These are phyloP conservation scores for Boloria selene DNA, from an alignment of 2,888 invertebrate genomes.

Conservation along the genomic window DNA sequence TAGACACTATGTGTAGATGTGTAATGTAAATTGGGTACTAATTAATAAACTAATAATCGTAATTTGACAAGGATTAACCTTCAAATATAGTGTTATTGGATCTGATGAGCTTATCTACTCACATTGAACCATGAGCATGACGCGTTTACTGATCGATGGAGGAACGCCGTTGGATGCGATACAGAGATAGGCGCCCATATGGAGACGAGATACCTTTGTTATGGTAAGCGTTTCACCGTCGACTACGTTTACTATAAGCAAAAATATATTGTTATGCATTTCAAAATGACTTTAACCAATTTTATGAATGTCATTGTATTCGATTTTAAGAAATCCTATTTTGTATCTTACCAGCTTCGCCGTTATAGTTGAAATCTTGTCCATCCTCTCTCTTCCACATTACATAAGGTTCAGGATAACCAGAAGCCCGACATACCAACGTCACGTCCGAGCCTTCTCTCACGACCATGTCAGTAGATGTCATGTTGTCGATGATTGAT, in stretches of 20 bases:
- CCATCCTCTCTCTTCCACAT: conserved; percentile 96
- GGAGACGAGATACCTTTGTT: conserved; percentile 93
- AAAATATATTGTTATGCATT: conserved; percentile 27
- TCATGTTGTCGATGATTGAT: conserved; percentile 93
- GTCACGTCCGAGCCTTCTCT: conserved; percentile 94
- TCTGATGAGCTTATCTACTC: conserved; percentile 68
- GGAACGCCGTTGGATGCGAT: conserved; percentile 97
- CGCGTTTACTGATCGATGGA: conserved; percentile 93
- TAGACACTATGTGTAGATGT: conserved; percentile 13
- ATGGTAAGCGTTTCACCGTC: conserved; percentile 93
- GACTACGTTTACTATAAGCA: conserved; percentile 89
- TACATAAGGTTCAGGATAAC: conserved; percentile 95
- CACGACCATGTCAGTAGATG: conserved; percentile 95
- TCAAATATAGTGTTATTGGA: conserved; percentile 15
- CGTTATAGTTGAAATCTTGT: conserved; percentile 93
- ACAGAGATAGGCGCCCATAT: conserved; percentile 96
- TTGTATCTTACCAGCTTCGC: conserved; percentile 86
- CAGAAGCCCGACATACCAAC: conserved; percentile 92
- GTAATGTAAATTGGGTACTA: conserved; percentile 19
- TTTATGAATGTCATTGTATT: background rate
- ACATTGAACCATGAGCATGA: conserved; percentile 92
- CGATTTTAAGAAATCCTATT: background rate
- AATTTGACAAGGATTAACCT: conserved; percentile 13
- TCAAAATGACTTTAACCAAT: background rate
- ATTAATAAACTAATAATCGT: conserved; percentile 19